A percentile compares a stretch with the other conserved stretches of the same genome.
Evolutionary conservation across 2,888 invertebrate species (phyloP).

Genomic region (Sarcophaga rosellei): DNA sequence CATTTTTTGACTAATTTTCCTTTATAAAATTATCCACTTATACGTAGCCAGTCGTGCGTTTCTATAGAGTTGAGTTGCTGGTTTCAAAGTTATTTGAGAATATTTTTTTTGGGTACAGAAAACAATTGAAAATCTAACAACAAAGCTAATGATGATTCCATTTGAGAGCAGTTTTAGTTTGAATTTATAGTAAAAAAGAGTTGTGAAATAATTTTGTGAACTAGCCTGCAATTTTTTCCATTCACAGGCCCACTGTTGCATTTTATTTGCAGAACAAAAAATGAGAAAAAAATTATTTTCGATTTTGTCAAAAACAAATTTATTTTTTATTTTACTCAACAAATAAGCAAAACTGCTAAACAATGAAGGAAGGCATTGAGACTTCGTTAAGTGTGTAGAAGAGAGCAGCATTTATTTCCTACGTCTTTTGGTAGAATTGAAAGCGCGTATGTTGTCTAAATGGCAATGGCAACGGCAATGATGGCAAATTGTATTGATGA

Average conservation of each 20-base stretch:
- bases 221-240: not conserved
- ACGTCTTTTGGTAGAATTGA: slow-evolving; percentile 39
- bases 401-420: slow-evolving; percentile 16
- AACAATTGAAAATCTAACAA: not conserved
- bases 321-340: slow-evolving; percentile 24
- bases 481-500: slow-evolving; percentile 65
- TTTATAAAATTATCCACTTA: slow-evolving; percentile 68
- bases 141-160: slow-evolving; percentile 62
- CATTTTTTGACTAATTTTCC: slow-evolving; percentile 55
- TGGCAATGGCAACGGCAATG: too few relatives aligned
- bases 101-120: slow-evolving; percentile 27
- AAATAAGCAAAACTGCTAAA: slow-evolving; percentile 55
- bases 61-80: slow-evolving; percentile 37
- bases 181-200: not conserved
- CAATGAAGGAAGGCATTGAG: slow-evolving; percentile 40
- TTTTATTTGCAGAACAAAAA: slow-evolving; percentile 15
- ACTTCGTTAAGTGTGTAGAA: slow-evolving; percentile 43
- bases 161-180: not conserved
- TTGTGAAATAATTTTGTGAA: not conserved
- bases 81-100: not conserved
- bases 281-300: slow-evolving; percentile 40
- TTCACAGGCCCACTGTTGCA: slow-evolving; percentile 36
- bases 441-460: slow-evolving; percentile 55
- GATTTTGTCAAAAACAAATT: slow-evolving; percentile 16
- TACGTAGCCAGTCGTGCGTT: slow-evolving; percentile 66